Evolutionary conservation across 2,113 vertebrate genomes (phyloP).

Genomic region (Vimba vimba): DNA sequence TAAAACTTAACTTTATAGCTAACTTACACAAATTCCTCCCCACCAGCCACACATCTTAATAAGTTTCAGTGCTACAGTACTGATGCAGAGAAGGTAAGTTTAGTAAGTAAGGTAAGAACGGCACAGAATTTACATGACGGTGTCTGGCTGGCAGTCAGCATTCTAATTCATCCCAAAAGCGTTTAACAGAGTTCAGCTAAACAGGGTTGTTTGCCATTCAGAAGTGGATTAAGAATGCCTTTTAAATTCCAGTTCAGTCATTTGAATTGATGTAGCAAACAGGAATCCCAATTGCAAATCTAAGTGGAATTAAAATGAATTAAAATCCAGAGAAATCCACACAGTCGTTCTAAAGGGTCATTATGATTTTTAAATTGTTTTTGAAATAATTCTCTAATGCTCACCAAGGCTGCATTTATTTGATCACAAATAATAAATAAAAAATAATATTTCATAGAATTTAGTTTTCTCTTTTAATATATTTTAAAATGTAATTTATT

Average conservation of each 20-base stretch:
- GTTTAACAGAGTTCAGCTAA: not conserved
- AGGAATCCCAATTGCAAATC: not conserved
- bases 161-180: not conserved
- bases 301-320: not conserved
- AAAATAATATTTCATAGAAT: not conserved
- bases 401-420: not conserved
- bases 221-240: not conserved
- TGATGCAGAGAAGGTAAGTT: not conserved
- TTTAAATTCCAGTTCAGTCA: not conserved
- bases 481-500: not conserved
- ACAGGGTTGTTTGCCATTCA: not conserved
- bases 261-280: not conserved
- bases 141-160: not conserved
- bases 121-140: not conserved
- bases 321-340: not conserved
- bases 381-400: not conserved
- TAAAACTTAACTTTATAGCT: not conserved
- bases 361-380: not conserved
- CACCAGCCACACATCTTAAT: not conserved
- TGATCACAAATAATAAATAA: not conserved
- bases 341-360: not conserved
- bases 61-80: not conserved
- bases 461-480: not conserved
- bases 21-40: not conserved
- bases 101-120: too few relatives aligned